These are phyloP conservation scores for Crioceris asparagi DNA, from an alignment of 2,888 invertebrate genomes.

Conservation along the genomic window DNA sequence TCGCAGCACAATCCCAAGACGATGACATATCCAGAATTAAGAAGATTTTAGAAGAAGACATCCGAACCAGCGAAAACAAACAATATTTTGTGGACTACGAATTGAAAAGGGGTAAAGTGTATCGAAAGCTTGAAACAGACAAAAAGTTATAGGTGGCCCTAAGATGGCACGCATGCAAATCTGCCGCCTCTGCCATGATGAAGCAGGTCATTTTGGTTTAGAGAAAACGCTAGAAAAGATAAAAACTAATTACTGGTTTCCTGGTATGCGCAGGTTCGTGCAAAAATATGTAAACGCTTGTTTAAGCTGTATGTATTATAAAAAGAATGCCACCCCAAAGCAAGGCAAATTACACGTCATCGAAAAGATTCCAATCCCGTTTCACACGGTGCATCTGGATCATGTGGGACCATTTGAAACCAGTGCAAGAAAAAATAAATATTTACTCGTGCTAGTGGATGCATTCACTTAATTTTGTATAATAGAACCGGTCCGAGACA, in stretches of 20 bases:
- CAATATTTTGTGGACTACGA: too few species aligned
- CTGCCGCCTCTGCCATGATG: slow-evolving; percentile 4
- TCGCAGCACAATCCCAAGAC: too few species aligned
- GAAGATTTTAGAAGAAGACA: too few species aligned
- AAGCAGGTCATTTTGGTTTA: slow-evolving; percentile 7
- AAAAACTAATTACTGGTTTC: slow-evolving; percentile 16
- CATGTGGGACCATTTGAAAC: slow-evolving; percentile 10
- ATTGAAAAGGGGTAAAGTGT: too few species aligned
- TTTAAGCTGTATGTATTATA: slow-evolving; percentile 12
- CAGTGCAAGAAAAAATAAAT: slow-evolving; percentile 5
- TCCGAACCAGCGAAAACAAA: too few species aligned
- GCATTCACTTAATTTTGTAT: slow-evolving; percentile 9
- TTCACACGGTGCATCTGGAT: slow-evolving; percentile 8
- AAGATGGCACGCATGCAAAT: too few species aligned
- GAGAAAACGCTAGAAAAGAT: slow-evolving; percentile 15
- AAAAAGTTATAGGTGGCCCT: too few species aligned
- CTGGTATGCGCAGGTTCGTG: slow-evolving; percentile 20
- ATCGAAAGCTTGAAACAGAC: too few species aligned
- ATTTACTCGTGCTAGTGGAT: slow-evolving; percentile 6
- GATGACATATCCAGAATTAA: too few species aligned
- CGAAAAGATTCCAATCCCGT: slow-evolving; percentile 4
- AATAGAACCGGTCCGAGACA: slow-evolving; percentile 7
- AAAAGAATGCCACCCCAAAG: too few species aligned
- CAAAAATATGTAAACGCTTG: slow-evolving; percentile 3
- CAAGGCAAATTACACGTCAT: slow-evolving; percentile 12